Base-by-base conservation (phyloP, 2,113 vertebrate genomes). In the Sturnira hondurensis region DNA sequence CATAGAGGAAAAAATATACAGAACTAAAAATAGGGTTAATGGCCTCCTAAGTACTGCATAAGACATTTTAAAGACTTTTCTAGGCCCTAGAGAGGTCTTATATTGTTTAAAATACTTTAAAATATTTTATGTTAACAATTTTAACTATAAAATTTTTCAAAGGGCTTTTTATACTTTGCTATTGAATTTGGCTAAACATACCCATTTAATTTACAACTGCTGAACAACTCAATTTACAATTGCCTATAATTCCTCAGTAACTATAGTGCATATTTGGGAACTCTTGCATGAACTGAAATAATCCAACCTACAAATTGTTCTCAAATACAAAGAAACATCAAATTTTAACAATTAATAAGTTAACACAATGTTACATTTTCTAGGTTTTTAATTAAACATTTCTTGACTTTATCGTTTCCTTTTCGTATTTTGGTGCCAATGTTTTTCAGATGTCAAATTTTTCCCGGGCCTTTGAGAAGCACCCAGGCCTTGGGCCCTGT, bases 161-260 rank as follows among this genome's bases (percentile, higher is more conserved):
- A 92, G 68, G 45, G 41, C 19, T 82, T 96, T 95, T 96, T 67
- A 89, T 96, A 77, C 67, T 71, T 96, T 92, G 89, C 92, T 84
- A 5, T 89, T 97, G 87, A 87, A 90, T 93, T 58, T 96, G 84
- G 88, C 81, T 95, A 88, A 96, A 81, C 77, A 65, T 43, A 73
- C 41, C 83, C 83, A 89, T 52, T 95, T 93, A 86, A 95, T 92
- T 91, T 95, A 95, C 83, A 80, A 61, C 63, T 96, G 91, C 86
- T 89, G 92, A 93, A 93, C 84, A 97, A 87, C 54, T 92, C 84
- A 94, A 92, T 77, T 96, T 96, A 94, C 67, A 95, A 93, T 50
- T 87, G 71, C 41, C 77, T 85, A 61, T 88, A 89, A 96, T 96
- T 96, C 88, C 90, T 96, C 83, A 63, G 81, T 73, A 67, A 85